Evolutionary conservation across 2,113 vertebrate genomes (phyloP).

Genomic region (Laticauda laticaudata): DNA sequence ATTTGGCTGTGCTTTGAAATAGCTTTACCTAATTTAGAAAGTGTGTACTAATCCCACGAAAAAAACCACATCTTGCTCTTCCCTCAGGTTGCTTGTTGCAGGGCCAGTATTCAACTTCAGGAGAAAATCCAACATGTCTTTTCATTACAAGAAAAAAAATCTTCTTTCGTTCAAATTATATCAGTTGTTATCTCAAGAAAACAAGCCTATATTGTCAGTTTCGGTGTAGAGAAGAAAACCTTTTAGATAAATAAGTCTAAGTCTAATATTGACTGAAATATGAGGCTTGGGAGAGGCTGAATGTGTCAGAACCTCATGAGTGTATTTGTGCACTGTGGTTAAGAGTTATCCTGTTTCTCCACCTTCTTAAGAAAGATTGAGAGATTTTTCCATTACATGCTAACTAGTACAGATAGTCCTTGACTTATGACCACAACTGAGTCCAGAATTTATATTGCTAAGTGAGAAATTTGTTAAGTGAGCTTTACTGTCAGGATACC

Average conservation of each 20-base stretch:
- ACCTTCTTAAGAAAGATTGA: background rate
- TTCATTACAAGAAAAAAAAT: background rate
- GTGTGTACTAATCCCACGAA: background rate
- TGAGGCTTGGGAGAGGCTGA: constrained; percentile 11
- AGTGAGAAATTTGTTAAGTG: background rate
- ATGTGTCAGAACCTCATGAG: background rate
- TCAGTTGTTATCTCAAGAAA: background rate
- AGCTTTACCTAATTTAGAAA: background rate
- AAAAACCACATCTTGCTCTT: background rate
- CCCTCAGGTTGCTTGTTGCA: background rate
- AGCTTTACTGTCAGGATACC: background rate
- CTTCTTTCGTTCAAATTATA: background rate
- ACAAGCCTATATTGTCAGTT: background rate
- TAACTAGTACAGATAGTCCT: background rate
- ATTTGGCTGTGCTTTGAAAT: background rate
- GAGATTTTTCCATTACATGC: background rate
- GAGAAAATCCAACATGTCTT: background rate
- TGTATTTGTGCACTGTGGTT: background rate
- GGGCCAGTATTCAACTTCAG: background rate
- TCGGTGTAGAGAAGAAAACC: background rate
- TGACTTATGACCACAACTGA: background rate
- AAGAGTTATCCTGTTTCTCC: background rate
- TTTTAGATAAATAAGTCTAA: background rate
- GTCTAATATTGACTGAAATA: constrained; percentile 9
- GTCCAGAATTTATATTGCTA: background rate